Percentiles rank a stretch among this genome's conserved stretches.
Conservation (phyloP, 2,113 vertebrate species). For the Hyla sarda region DNA sequence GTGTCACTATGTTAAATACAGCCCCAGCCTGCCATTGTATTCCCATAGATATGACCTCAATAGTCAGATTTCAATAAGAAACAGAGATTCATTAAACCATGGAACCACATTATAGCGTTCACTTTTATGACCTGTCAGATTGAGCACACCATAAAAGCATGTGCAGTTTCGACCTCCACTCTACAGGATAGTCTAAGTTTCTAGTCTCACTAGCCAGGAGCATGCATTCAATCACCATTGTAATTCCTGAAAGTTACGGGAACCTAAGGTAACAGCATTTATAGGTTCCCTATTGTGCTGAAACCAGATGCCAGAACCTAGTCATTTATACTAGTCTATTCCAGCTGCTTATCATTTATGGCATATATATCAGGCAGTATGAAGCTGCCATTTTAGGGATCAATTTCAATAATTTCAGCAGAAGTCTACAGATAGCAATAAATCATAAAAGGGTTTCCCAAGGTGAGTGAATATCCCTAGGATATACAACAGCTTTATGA, state of each 20-base stretch:
- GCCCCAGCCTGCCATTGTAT: too few relatives aligned
- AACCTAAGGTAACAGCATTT: background rate
- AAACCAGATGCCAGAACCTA: too few relatives aligned
- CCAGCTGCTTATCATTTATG: background rate
- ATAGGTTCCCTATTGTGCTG: too few relatives aligned
- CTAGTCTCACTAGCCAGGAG: background rate
- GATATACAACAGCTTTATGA: too few relatives aligned
- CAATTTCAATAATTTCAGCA: background rate
- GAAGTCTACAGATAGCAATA: background rate
- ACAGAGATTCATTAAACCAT: too few relatives aligned
- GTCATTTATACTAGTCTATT: too few relatives aligned
- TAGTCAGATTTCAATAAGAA: too few relatives aligned
- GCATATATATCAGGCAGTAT: background rate
- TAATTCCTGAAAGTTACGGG: background rate
- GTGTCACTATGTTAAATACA: too few relatives aligned
- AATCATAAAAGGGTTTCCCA: too few relatives aligned
- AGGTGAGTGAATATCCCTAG: too few relatives aligned
- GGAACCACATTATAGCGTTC: too few relatives aligned
- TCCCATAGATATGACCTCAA: too few relatives aligned
- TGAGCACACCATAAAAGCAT: background rate
- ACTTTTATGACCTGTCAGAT: background rate
- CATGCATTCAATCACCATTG: background rate
- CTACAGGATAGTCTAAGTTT: background rate
- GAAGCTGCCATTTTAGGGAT: background rate
- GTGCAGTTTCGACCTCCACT: background rate